Conservation (phyloP, 2,797 vertebrate species). For the Coregonus suidteri region DNA sequence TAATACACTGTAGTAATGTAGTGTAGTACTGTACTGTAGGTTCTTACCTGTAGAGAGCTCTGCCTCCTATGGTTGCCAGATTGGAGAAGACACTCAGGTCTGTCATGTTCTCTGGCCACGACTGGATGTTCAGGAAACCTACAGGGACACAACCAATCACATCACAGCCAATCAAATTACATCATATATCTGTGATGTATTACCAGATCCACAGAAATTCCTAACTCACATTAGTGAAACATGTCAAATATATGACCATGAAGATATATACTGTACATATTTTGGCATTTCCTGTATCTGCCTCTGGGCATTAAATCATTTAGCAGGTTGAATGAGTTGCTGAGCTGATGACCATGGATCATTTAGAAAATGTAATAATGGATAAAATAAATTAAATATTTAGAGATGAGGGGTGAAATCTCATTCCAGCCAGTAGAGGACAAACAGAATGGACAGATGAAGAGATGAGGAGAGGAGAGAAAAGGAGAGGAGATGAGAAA, state of each 20-base stretch:
- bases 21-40: not conserved
- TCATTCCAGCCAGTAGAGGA: conserved; percentile 48
- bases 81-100: conserved; percentile 97
- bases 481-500: too few relatives aligned
- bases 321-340: conserved; percentile 66
- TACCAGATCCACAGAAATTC: not conserved
- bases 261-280: conserved; percentile 46
- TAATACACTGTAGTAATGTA: not conserved
- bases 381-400: conserved; percentile 75
- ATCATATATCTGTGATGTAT: conserved; percentile 3
- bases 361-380: conserved; percentile 76
- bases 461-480: not conserved
- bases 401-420: conserved; percentile 54
- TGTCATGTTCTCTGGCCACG: conserved; percentile 97
- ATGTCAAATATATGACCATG: too few relatives aligned
- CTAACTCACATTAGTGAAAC: too few relatives aligned
- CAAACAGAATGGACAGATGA: conserved; percentile 53
- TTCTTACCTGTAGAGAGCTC: conserved; percentile 90
- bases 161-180: not conserved
- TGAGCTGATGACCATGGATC: conserved; percentile 59
- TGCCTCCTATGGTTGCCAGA: conserved; percentile 91
- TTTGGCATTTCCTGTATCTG: conserved; percentile 58
- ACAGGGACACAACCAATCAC: conserved; percentile 7
- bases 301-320: conserved; percentile 62
- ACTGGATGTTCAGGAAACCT: conserved; percentile 97